A percentile compares a stretch with the other conserved stretches of the same genome.
Evolutionary conservation across 1,140 invertebrate species (phyloP).

Genomic region (Mesaphorura yosii): DNA sequence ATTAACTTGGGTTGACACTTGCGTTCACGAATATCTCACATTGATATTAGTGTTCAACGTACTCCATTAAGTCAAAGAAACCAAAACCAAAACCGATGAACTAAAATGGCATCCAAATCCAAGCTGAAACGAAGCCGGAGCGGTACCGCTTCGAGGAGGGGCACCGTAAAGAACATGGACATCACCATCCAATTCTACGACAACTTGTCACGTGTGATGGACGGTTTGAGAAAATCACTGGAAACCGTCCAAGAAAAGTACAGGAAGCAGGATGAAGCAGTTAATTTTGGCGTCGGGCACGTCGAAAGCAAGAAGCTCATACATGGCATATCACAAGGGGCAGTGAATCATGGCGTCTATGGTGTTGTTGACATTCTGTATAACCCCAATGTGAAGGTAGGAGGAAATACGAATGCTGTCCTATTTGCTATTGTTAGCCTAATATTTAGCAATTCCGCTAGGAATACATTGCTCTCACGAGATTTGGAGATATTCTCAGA

Average conservation of each 20-base stretch:
- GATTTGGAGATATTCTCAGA: conserved; percentile 14
- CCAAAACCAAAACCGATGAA: too few relatives aligned
- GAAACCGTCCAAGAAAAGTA: conserved; percentile 6
- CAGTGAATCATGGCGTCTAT: conserved; percentile 16
- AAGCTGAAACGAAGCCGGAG: too few relatives aligned
- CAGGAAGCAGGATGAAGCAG: conserved; percentile 10
- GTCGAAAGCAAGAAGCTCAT: conserved; percentile 20
- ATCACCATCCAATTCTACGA: conserved; percentile 22
- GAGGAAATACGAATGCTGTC: background rate
- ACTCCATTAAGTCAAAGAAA: too few relatives aligned
- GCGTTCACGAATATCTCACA: too few relatives aligned
- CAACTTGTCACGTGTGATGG: conserved; percentile 16
- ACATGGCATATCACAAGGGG: conserved; percentile 22
- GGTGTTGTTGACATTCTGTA: conserved; percentile 19
- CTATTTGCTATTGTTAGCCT: background rate
- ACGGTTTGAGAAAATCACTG: conserved; percentile 16
- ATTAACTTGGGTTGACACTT: too few relatives aligned
- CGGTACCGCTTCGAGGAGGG: too few relatives aligned
- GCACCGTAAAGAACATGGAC: too few relatives aligned
- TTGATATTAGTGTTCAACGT: too few relatives aligned
- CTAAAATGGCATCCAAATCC: too few relatives aligned
- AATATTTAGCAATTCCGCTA: conserved; percentile 1
- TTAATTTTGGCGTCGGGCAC: conserved; percentile 21
- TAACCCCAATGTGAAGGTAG: conserved; percentile 22
- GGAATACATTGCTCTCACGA: conserved; percentile 23